These are phyloP conservation scores for Belgica antarctica DNA, from an alignment of 2,888 invertebrate genomes.

Conservation along the genomic window DNA sequence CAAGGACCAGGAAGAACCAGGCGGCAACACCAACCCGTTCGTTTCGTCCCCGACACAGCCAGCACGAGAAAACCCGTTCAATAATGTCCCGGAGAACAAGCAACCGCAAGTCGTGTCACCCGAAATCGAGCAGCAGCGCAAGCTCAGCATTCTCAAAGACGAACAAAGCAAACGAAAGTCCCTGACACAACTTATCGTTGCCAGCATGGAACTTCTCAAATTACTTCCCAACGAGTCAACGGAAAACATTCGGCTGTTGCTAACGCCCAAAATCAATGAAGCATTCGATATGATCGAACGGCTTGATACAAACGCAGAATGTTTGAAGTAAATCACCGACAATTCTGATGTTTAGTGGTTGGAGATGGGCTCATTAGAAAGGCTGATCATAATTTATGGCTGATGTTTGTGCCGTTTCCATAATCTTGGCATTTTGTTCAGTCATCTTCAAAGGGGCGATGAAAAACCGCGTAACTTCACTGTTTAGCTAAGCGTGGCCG, in stretches of 20 bases:
- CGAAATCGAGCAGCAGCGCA: constrained; percentile 79
- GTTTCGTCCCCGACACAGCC: constrained; percentile 45
- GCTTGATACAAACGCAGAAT: constrained; percentile 20
- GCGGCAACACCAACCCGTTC: constrained; percentile 24
- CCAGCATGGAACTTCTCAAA: constrained; percentile 74
- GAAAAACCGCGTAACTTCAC: no score
- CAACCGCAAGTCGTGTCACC: constrained; percentile 73
- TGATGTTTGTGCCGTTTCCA: no score
- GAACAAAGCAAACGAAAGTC: constrained; percentile 81
- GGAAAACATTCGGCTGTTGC: constrained; percentile 55
- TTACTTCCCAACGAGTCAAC: constrained; percentile 63
- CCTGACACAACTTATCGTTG: constrained; percentile 81
- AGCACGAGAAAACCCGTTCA: constrained; percentile 51
- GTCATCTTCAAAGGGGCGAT: no score
- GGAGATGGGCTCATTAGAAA: no score
- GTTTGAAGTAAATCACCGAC: constrained; percentile 21
- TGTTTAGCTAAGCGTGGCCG: no score
- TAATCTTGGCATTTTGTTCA: no score
- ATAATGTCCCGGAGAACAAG: constrained; percentile 54
- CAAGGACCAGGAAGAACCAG: constrained; percentile 25
- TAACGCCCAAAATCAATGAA: constrained; percentile 56
- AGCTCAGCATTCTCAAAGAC: constrained; percentile 80
- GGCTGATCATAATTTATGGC: no score
- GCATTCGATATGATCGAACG: constrained; percentile 52
- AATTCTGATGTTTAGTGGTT: no score